Conservation (phyloP, 1,140 invertebrate genomes). For the Hormaphis cornu region DNA sequence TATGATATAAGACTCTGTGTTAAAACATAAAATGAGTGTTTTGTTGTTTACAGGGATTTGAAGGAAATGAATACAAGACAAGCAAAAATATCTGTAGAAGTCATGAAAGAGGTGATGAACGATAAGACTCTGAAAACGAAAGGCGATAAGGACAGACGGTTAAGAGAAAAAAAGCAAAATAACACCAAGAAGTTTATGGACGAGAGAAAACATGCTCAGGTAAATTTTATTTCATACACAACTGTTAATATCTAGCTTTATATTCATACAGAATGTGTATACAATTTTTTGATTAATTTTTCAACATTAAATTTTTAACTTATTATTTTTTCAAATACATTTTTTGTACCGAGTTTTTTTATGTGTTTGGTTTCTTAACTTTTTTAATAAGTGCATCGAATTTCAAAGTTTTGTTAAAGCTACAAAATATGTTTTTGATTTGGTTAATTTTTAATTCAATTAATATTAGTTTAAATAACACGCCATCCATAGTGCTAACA, state of each 20-base stretch:
- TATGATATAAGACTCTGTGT: neutral
- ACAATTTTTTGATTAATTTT: neutral
- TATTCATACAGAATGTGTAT: neutral
- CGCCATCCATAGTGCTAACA: too few relatives aligned
- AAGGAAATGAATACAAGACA: conserved; percentile 94
- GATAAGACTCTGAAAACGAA: conserved; percentile 97
- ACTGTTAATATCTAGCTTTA: neutral
- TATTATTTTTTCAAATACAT: neutral
- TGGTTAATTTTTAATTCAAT: too few relatives aligned
- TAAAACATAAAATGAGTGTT: neutral
- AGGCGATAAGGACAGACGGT: conserved; percentile 85
- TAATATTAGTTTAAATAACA: too few relatives aligned
- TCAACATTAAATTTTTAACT: neutral
- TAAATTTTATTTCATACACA: conserved; percentile 36
- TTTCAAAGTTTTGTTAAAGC: too few relatives aligned
- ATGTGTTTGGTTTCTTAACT: too few relatives aligned
- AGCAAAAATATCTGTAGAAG: conserved; percentile 93
- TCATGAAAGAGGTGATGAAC: conserved; percentile 85
- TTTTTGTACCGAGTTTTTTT: too few relatives aligned
- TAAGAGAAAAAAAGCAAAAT: conserved; percentile 95
- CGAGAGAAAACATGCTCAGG: conserved; percentile 67
- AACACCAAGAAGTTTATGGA: conserved; percentile 99
- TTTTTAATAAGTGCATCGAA: too few relatives aligned
- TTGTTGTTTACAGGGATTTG: conserved; percentile 58
- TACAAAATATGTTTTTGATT: too few relatives aligned